Conservation (phyloP, 2,113 vertebrate genomes). For the Chionodraco myersi region DNA sequence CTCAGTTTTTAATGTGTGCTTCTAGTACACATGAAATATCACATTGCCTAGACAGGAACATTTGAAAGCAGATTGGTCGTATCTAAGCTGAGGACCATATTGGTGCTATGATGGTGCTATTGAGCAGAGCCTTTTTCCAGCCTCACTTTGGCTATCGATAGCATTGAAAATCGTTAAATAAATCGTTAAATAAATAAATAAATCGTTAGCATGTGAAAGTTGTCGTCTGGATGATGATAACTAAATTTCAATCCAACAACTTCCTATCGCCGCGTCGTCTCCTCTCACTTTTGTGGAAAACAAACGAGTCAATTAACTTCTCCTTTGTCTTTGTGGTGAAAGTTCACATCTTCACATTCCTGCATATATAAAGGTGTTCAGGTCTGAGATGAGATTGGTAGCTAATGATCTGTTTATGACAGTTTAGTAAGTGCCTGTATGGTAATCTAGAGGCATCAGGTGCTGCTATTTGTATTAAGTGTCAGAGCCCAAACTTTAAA, state of each 20-base stretch:
- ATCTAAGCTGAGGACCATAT: neutral
- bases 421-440: neutral
- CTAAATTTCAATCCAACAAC: neutral
- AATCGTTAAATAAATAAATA: too few species aligned
- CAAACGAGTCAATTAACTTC: constrained; percentile 40
- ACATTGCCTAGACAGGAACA: too few species aligned
- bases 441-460: neutral
- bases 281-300: constrained; percentile 8
- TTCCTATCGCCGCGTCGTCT: neutral
- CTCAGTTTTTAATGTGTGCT: neutral
- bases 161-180: neutral
- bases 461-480: neutral
- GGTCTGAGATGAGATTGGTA: neutral
- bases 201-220: constrained; percentile 23
- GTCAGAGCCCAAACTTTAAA: neutral
- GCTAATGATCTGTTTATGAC: constrained; percentile 2
- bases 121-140: neutral
- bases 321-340: constrained; percentile 35
- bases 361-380: constrained; percentile 30
- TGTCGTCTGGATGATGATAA: neutral
- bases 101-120: neutral
- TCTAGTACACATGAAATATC: neutral
- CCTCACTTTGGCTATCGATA: neutral
- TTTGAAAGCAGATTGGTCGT: too few species aligned
- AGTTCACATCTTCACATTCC: constrained; percentile 37